Evolutionary conservation across 2,113 vertebrate species (phyloP).

Genomic region (Limnothrissa miodon): DNA sequence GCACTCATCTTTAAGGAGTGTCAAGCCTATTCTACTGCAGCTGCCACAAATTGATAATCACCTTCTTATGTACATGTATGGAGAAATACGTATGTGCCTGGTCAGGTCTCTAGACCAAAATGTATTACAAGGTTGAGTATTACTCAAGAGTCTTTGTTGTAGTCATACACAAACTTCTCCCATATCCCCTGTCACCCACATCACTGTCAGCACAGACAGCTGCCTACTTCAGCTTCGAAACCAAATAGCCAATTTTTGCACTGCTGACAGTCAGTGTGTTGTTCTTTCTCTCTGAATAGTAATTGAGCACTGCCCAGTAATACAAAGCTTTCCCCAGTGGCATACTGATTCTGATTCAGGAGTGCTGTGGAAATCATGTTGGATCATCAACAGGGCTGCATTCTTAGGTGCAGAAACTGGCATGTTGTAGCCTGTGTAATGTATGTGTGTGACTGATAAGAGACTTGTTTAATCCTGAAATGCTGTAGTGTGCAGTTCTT

Average conservation of each 20-base stretch:
- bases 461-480: not conserved
- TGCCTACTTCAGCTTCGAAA: not conserved
- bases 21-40: not conserved
- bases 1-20: not conserved
- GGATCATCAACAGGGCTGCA: not conserved
- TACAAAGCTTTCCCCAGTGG: not conserved
- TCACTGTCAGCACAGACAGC: not conserved
- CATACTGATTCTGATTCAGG: not conserved
- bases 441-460: not conserved
- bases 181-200: not conserved
- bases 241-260: not conserved
- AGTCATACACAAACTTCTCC: not conserved
- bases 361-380: not conserved
- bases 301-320: not conserved
- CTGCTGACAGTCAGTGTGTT: not conserved
- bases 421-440: not conserved
- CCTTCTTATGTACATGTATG: too few relatives aligned
- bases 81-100: not conserved
- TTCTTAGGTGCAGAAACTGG: not conserved
- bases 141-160: not conserved
- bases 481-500: not conserved
- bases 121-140: not conserved
- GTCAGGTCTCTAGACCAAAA: not conserved
- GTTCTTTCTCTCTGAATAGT: not conserved
- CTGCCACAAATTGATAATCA: not conserved